Evolutionary conservation across 2,797 vertebrate species (phyloP), one percentile per base, ranked within the genome.

Genomic region (Darevskia mixta): DNA sequence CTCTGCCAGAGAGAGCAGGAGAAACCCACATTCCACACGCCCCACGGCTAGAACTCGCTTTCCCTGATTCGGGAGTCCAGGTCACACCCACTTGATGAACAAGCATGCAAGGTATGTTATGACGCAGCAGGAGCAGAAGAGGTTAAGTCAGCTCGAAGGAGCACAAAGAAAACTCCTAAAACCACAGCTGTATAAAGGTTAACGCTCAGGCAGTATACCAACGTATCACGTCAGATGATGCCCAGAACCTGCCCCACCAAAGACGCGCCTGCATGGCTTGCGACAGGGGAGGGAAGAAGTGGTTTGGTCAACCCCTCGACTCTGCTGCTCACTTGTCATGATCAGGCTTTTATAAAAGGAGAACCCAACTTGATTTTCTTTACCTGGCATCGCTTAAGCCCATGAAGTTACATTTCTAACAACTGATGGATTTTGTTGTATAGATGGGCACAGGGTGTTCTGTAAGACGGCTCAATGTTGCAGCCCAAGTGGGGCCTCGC

Each of bases 201-300:
- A 61, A 9, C 35, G 29, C 29, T 32, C 4, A 6, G 38, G 66
- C 75, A 15, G 9, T 2, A 67, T 32, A 81, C 35, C 58, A 49
- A 49, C 3, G 29, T 27, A 20, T 11, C 27, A 4, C 2, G 9
- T n/a, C 9, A 10, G 2, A 77, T 25, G 58, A 32, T 5, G 58
- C 61, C 45, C 27, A 55, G 77, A 81, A 91, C 93, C 83, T 90
- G 83, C 82, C 87, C 82, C 29, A 87, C 92, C 66, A 79, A 78
- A 69, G 78, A 5, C 2, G 92, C 88, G 35, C 90, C 90, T n/a
- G 45, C 1, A 11, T 23, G 9, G 7, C 64, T 78, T 35, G 64
- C 8, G 13, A 18, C 66, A 69, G 23, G 43, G 55, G 8, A 9
- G 10, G 18, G 25, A 49, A 49, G 45, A 49, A 13, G 32, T 7